Evolutionary conservation across 2,797 vertebrate species (phyloP), one percentile per base, ranked within the genome.

Genomic region (Microctenopoma lineatum): DNA sequence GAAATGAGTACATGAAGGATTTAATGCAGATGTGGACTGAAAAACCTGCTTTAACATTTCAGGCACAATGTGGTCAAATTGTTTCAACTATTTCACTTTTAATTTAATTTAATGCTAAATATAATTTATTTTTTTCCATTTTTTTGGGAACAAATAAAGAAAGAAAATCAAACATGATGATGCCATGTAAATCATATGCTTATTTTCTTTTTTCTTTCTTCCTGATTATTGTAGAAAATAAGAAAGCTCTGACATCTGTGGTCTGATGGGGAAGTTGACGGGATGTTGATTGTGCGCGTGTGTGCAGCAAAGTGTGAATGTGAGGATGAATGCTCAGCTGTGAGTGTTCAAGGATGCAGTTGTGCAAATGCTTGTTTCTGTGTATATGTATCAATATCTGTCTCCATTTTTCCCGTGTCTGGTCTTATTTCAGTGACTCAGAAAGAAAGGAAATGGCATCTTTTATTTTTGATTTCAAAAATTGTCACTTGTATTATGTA

Each of bases 31-130:
- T 53, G 76, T 3, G 60, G 77, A 85, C 88, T 89, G 84, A 87
- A 84, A 87, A 76, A 70, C 79, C 79, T 77, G 72, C 80, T 80
- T 90, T 84, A 86, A 83, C 82, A 87, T 92, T 93, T 92, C 90
- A 88, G 89, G 75, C 86, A 85, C 87, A 86, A 88, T 74, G 82
- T 90, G 88, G 86, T 90, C 81, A 77, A 89, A 91, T 84, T 29
- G 68, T 88, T 89, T 90, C 67, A 89, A 77, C 48, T 84, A 62
- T 83, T 91, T 91, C 89, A 87, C 83, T 92, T 92, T 92, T 92
- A 93, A 93, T 91, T 92, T 92, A 92, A 92, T 93, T 91, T 91
- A 93, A 93, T 87, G 81, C 91, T 81, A 83, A 87, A 79, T 92
- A 79, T 92, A 90, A 92, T 92, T 90, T 90, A 88, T 91, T 94